A percentile compares a stretch with the other conserved stretches of the same genome.
phyloP scores from a whole-genome alignment of 2,888 invertebrate genomes.

The Malthinus flaveolus region DNA sequence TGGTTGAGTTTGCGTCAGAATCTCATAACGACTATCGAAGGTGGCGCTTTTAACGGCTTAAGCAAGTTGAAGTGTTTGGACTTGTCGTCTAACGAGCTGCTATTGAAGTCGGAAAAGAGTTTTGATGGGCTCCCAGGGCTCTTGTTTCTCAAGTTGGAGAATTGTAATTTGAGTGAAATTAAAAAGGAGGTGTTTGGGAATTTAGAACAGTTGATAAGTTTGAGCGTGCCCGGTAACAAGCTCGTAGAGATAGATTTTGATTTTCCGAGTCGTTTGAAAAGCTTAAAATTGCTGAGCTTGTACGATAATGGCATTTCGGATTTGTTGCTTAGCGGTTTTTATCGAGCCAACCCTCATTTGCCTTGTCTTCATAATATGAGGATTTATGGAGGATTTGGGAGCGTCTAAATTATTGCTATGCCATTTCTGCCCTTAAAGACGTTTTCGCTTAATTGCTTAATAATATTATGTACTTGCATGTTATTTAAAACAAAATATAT shows the following conservation, averaged over 20 bases:
- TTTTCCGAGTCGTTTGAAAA: background rate
- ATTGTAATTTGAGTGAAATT: background rate
- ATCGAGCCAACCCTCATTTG: too few relatives aligned
- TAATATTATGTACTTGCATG: too few relatives aligned
- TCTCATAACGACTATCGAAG: background rate
- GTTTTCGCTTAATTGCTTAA: too few relatives aligned
- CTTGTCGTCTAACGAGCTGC: slow-evolving; percentile 6
- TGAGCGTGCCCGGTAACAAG: background rate
- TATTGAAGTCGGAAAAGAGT: background rate
- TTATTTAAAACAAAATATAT: too few relatives aligned
- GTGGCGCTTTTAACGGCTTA: slow-evolving; percentile 8
- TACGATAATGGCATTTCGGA: background rate
- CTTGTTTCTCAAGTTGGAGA: background rate
- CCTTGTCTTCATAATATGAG: too few relatives aligned
- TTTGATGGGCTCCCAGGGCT: background rate
- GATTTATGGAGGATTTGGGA: too few relatives aligned
- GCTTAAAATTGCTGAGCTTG: background rate
- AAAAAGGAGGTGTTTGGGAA: background rate
- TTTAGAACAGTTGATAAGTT: background rate
- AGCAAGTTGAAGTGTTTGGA: background rate
- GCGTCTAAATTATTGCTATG: too few relatives aligned
- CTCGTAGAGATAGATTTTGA: background rate
- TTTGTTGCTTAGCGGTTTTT: too few relatives aligned
- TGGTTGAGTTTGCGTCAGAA: background rate
- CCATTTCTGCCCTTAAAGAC: too few relatives aligned